Conservation (phyloP, 64 coral and sea anemone genomes). For the Dendrophyllia cribrosa region DNA sequence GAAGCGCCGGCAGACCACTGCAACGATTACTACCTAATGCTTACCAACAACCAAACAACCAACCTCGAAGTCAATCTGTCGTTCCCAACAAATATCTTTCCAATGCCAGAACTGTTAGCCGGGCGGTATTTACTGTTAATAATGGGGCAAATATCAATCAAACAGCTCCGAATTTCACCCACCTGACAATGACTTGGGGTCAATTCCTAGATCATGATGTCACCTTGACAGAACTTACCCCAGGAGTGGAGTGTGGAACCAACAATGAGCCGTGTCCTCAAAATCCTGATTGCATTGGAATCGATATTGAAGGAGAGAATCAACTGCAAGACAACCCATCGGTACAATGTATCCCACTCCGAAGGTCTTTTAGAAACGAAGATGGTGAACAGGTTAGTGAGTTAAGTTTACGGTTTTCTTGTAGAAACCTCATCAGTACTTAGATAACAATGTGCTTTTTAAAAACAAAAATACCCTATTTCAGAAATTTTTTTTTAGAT, state of each 20-base stretch:
- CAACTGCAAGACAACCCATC: not conserved
- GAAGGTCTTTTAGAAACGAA: not conserved
- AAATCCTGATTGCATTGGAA: not conserved
- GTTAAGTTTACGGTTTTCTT: no score
- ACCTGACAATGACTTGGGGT: slow-evolving; percentile 63
- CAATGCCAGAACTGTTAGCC: not conserved
- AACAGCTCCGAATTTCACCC: not conserved
- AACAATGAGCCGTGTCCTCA: not conserved
- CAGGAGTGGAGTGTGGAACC: not conserved
- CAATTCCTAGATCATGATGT: slow-evolving; percentile 58
- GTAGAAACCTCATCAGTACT: no score
- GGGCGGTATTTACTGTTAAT: not conserved
- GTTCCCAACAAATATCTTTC: not conserved
- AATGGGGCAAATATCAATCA: no score
- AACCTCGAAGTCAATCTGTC: not conserved
- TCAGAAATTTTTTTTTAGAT: no score
- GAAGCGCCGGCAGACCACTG: not conserved
- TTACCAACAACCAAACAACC: not conserved
- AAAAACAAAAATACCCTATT: no score
- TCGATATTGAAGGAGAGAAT: not conserved
- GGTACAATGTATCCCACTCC: not conserved
- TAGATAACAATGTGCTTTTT: no score
- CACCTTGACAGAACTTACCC: slow-evolving; percentile 26
- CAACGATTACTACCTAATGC: not conserved
- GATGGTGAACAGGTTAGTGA: slow-evolving; percentile 12